These are phyloP conservation scores for Heliopora coerulea DNA, from an alignment of 92 coral and sea anemone genomes.

Conservation along the genomic window DNA sequence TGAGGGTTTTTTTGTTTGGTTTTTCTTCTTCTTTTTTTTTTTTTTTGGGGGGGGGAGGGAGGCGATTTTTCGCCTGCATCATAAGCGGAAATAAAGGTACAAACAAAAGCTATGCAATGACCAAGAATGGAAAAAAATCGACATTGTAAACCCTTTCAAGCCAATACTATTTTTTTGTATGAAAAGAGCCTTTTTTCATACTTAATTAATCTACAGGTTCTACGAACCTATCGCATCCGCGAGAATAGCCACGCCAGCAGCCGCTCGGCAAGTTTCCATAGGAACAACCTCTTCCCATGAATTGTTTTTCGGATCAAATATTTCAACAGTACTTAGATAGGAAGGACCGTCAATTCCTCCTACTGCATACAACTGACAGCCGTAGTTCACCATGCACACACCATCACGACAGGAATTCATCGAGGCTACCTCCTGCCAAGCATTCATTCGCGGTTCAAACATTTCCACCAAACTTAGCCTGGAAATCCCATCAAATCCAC, in stretches of 20 bases:
- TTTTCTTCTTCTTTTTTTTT: no score
- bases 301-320: constrained; percentile 88
- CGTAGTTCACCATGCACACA: constrained; percentile 89
- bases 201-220: no score
- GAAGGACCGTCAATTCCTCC: constrained; percentile 99
- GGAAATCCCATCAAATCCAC: constrained; percentile 98
- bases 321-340: constrained; percentile 95
- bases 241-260: constrained; percentile 94
- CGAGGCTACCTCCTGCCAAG: constrained; percentile 86
- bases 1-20: no score
- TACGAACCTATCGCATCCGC: constrained; percentile 42
- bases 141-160: no score
- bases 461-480: constrained; percentile 91
- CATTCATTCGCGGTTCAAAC: constrained; percentile 96
- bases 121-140: no score
- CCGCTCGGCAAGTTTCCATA: constrained; percentile 97
- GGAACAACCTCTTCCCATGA: constrained; percentile 81
- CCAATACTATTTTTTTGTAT: no score
- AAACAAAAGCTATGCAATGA: no score
- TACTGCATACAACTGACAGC: constrained; percentile 95
- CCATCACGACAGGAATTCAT: constrained; percentile 97
- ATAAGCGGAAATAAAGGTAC: no score
- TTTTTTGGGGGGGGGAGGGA: no score
- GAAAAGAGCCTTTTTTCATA: no score
- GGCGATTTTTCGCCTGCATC: no score